Conservation (phyloP, 1,140 invertebrate genomes). For the Meloidogyne hapla region DNA sequence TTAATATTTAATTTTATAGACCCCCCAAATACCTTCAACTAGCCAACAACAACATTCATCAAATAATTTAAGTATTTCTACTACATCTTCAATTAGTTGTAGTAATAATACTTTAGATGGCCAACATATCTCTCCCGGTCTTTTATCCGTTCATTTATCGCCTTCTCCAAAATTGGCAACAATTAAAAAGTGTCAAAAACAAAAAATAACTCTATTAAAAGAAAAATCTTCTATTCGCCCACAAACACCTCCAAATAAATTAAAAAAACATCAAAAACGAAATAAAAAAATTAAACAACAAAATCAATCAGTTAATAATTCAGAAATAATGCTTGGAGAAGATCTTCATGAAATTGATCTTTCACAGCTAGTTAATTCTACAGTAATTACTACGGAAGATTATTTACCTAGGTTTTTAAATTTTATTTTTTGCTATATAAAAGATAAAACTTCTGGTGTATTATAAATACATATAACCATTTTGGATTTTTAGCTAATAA, state of each 20-base stretch:
- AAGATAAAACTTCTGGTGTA: too few species aligned
- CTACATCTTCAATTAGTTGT: neutral
- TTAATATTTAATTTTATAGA: too few species aligned
- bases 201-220: neutral
- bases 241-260: slow-evolving; percentile 6
- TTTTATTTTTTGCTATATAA: too few species aligned
- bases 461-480: too few species aligned
- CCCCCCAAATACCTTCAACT: slow-evolving; percentile 5
- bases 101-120: neutral
- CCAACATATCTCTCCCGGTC: slow-evolving; percentile 3
- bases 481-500: too few species aligned
- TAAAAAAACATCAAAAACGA: neutral
- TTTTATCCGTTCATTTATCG: slow-evolving; percentile 10
- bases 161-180: slow-evolving; percentile 6
- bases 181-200: slow-evolving; percentile 6
- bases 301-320: slow-evolving; percentile 10
- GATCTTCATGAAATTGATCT: slow-evolving; percentile 43
- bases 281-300: neutral
- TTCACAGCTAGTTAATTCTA: slow-evolving; percentile 39
- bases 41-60: neutral
- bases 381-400: slow-evolving; percentile 41
- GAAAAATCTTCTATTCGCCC: neutral
- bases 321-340: slow-evolving; percentile 17
- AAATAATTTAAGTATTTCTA: neutral
- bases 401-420: slow-evolving; percentile 26